phyloP scores from a whole-genome alignment of 2,888 invertebrate genomes.

The Phrixothrix hirtus region DNA sequence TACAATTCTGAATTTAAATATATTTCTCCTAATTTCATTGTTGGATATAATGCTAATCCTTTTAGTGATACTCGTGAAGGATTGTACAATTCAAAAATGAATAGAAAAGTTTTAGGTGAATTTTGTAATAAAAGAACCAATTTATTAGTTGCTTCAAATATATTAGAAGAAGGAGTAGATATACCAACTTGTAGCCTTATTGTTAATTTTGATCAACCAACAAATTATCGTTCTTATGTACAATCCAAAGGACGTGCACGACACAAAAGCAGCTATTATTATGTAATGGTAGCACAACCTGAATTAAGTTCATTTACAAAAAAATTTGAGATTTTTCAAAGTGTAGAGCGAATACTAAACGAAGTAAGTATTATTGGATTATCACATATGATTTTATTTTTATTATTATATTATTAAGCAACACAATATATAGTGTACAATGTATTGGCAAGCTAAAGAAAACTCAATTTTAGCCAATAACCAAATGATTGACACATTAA shows the following conservation, averaged over 20 bases:
- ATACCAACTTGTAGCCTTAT: conserved; percentile 81
- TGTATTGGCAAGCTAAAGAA: conserved; percentile 57
- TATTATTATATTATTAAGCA: no score
- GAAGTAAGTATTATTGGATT: conserved; percentile 46
- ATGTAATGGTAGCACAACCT: conserved; percentile 58
- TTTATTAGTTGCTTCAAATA: conserved; percentile 73
- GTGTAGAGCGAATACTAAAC: conserved; percentile 62
- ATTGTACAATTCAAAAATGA: conserved; percentile 57
- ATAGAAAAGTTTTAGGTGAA: conserved; percentile 59
- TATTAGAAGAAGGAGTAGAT: conserved; percentile 90
- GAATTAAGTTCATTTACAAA: conserved; percentile 44
- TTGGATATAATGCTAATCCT: conserved; percentile 68
- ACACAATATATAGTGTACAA: no score
- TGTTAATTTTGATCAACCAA: conserved; percentile 71
- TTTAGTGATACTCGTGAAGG: conserved; percentile 62
- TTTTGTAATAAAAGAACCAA: conserved; percentile 67
- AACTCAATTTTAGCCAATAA: conserved; percentile 61
- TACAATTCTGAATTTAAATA: conserved; percentile 60
- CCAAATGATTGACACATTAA: no score
- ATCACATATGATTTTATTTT: conserved; percentile 52
- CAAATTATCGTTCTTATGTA: conserved; percentile 79
- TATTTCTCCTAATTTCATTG: conserved; percentile 71
- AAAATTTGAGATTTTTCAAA: conserved; percentile 52
- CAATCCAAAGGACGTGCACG: conserved; percentile 91
- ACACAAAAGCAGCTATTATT: conserved; percentile 63